These are phyloP conservation scores for Xylophagus ater DNA, from an alignment of 2,888 invertebrate species.

Conservation along the genomic window DNA sequence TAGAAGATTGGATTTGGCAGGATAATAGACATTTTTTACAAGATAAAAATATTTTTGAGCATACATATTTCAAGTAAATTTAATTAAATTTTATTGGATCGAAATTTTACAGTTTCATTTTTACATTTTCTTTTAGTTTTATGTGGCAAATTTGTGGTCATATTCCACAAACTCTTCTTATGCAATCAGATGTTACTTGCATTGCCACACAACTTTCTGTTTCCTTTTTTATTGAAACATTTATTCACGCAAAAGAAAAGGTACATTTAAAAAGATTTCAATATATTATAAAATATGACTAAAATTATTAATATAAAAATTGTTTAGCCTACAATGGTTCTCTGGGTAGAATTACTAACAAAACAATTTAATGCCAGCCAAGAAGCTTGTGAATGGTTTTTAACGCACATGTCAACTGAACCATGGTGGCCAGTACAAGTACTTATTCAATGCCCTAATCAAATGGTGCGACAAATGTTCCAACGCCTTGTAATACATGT, in stretches of 20 bases:
- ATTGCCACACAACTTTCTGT: conserved; percentile 80
- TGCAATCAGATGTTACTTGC: conserved; percentile 70
- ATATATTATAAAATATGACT: not conserved
- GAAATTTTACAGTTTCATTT: not conserved
- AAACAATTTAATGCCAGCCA: conserved; percentile 90
- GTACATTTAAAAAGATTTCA: conserved; percentile 34
- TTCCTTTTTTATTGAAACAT: conserved; percentile 91
- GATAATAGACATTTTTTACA: conserved; percentile 92
- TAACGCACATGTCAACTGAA: conserved; percentile 85
- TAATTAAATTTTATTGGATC: not conserved
- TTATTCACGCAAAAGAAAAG: conserved; percentile 95
- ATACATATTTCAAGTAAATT: conserved; percentile 83
- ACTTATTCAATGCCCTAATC: conserved; percentile 90
- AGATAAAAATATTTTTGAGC: conserved; percentile 92
- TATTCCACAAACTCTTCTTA: conserved; percentile 78
- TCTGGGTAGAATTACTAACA: conserved; percentile 90
- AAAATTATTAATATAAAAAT: not conserved
- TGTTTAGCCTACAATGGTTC: conserved; percentile 80
- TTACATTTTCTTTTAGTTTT: conserved; percentile 49
- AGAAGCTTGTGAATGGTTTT: conserved; percentile 82
- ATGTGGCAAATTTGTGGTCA: conserved; percentile 95
- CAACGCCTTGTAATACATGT: conserved; percentile 91
- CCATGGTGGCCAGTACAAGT: conserved; percentile 96
- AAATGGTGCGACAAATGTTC: conserved; percentile 95
- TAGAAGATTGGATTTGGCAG: conserved; percentile 95